phyloP scores from a whole-genome alignment of 2,888 invertebrate genomes.

The Macropis europaea region DNA sequence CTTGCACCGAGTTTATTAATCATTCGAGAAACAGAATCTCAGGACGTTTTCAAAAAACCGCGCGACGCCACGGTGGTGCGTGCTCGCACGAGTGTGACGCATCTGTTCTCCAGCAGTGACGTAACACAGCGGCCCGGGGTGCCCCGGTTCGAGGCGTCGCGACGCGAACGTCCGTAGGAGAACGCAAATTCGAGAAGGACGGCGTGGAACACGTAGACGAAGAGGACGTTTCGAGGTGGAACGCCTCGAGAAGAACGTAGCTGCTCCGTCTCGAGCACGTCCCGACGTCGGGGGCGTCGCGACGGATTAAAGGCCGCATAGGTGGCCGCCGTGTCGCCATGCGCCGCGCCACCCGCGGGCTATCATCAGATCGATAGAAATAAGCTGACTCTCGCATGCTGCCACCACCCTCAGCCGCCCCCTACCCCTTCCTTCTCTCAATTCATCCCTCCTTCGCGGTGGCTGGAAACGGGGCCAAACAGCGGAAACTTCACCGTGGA shows the following conservation, averaged over 20 bases:
- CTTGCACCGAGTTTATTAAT: constrained; percentile 8
- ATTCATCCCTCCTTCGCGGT: not conserved
- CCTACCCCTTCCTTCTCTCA: not conserved
- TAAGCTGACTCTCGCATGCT: constrained; percentile 67
- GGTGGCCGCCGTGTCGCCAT: constrained; percentile 71
- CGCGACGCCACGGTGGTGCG: constrained; percentile 30
- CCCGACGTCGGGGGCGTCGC: constrained; percentile 69
- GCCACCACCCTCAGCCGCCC: constrained; percentile 43
- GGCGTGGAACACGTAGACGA: no score
- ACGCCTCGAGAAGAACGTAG: not conserved
- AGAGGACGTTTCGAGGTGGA: not conserved
- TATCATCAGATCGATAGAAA: constrained; percentile 75
- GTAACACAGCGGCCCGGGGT: constrained; percentile 23
- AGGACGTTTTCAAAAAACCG: constrained; percentile 9
- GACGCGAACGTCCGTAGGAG: not conserved
- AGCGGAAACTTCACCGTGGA: constrained; percentile 18
- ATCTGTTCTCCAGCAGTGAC: constrained; percentile 44
- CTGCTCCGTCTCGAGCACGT: constrained; percentile 38
- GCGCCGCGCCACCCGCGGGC: constrained; percentile 64
- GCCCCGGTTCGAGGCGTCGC: not conserved
- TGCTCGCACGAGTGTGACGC: constrained; percentile 15
- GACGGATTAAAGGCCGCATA: constrained; percentile 73
- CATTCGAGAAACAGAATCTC: not conserved
- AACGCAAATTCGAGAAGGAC: not conserved
- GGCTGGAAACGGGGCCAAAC: constrained; percentile 36